phyloP scores from a whole-genome alignment of 1,140 invertebrate species.

The Aphaenogaster rudis region DNA sequence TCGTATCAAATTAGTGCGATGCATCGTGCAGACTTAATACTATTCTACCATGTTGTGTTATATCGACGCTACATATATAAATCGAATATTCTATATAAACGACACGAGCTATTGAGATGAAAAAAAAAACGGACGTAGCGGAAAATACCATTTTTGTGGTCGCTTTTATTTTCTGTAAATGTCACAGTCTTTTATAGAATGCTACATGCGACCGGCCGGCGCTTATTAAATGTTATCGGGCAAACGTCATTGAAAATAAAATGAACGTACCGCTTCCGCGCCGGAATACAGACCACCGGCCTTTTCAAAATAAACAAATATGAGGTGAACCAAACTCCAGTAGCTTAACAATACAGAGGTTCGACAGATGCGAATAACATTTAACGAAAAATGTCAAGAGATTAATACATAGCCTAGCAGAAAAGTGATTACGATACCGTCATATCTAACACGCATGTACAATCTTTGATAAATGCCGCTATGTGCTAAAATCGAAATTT shows the following conservation, averaged over 20 bases:
- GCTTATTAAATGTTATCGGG: constrained; percentile 65
- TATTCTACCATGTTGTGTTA: constrained; percentile 10
- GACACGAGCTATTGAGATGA: constrained; percentile 7
- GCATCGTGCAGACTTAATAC: neutral
- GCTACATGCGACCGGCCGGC: constrained; percentile 53
- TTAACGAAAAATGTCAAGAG: constrained; percentile 53
- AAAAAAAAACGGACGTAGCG: constrained; percentile 22
- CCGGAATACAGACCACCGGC: constrained; percentile 10
- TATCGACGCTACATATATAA: constrained; percentile 16
- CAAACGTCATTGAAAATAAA: constrained; percentile 65
- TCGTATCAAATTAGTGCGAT: neutral
- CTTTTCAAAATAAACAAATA: constrained; percentile 52
- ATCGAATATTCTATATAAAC: constrained; percentile 29
- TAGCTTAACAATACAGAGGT: constrained; percentile 40
- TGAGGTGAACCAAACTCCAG: constrained; percentile 26
- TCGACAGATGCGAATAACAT: constrained; percentile 39
- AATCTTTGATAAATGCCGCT: constrained; percentile 48
- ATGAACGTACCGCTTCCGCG: constrained; percentile 55
- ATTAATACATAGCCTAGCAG: constrained; percentile 21
- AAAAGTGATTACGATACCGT: constrained; percentile 43
- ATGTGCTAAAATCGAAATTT: constrained; percentile 57
- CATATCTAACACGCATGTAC: neutral
- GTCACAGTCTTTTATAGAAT: constrained; percentile 54
- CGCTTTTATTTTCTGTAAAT: constrained; percentile 60
- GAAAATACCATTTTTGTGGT: constrained; percentile 60